phyloP scores from a whole-genome alignment of 2,113 vertebrate species.

The Sclerurus mexicanus region DNA sequence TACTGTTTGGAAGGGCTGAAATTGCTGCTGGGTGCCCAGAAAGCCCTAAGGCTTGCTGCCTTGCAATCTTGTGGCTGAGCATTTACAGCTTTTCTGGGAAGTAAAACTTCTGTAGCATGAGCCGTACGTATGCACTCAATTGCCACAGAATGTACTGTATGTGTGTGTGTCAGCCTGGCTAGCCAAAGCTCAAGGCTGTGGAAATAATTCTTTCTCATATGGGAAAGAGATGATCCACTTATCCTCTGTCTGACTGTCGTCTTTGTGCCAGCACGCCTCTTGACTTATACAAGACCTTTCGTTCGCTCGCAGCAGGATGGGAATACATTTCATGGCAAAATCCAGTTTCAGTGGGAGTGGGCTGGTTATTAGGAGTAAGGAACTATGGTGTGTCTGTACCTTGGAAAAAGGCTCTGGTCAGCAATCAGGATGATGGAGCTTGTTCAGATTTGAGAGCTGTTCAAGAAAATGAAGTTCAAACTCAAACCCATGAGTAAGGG shows the following conservation, averaged over 20 bases:
- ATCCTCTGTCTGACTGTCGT: background rate
- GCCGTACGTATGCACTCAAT: background rate
- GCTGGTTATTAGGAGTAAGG: background rate
- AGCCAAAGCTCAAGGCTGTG: background rate
- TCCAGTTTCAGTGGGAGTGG: background rate
- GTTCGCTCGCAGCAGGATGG: background rate
- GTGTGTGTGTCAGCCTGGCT: background rate
- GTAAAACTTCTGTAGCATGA: background rate
- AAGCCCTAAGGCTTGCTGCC: background rate
- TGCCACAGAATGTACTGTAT: fast-evolving
- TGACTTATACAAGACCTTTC: background rate
- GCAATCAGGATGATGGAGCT: background rate
- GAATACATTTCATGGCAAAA: background rate
- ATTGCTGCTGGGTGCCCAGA: background rate
- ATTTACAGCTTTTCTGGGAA: background rate
- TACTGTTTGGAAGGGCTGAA: background rate
- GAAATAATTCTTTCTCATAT: background rate
- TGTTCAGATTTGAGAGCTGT: background rate
- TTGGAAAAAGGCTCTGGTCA: background rate
- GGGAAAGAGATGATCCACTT: background rate
- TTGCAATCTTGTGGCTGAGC: background rate
- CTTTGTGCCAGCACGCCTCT: background rate
- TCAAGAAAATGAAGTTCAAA: background rate
- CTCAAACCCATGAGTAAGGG: background rate
- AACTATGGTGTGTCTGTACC: background rate